Evolutionary conservation across 2,113 vertebrate genomes (phyloP).

Genomic region (Peromyscus californicus): DNA sequence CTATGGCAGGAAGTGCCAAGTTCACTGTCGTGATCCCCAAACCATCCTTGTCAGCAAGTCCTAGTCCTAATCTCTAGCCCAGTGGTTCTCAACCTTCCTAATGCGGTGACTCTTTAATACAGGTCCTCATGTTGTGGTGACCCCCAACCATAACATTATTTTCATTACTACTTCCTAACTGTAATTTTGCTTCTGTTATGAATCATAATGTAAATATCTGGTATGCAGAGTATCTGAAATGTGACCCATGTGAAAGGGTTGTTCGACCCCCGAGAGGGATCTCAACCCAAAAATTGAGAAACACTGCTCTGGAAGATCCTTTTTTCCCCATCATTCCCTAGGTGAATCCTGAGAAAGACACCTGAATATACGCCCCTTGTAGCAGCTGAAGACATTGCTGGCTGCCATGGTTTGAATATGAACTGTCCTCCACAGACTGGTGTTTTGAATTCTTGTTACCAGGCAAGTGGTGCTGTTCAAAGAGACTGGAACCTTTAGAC

Average conservation of each 20-base stretch:
- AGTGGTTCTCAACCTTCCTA: neutral
- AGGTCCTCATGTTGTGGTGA: neutral
- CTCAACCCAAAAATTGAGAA: neutral
- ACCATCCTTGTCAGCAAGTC: neutral
- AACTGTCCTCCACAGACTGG: no score
- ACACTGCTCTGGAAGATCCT: neutral
- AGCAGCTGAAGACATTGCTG: neutral
- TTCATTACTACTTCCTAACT: neutral
- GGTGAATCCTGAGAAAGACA: neutral
- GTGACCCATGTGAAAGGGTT: neutral
- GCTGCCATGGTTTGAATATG: neutral
- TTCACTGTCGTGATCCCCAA: neutral
- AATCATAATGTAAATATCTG: neutral
- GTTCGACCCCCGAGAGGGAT: neutral
- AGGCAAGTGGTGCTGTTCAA: neutral
- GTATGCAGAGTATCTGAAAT: neutral
- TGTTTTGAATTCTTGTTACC: neutral
- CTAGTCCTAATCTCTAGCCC: neutral
- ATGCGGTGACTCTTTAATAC: neutral
- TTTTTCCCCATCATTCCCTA: neutral
- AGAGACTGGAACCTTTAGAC: neutral
- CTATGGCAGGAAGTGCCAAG: neutral
- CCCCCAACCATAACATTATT: neutral
- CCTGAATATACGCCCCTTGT: neutral
- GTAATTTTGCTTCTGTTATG: neutral